phyloP scores from a whole-genome alignment of 2,797 vertebrate species.

The Allobates femoralis region DNA sequence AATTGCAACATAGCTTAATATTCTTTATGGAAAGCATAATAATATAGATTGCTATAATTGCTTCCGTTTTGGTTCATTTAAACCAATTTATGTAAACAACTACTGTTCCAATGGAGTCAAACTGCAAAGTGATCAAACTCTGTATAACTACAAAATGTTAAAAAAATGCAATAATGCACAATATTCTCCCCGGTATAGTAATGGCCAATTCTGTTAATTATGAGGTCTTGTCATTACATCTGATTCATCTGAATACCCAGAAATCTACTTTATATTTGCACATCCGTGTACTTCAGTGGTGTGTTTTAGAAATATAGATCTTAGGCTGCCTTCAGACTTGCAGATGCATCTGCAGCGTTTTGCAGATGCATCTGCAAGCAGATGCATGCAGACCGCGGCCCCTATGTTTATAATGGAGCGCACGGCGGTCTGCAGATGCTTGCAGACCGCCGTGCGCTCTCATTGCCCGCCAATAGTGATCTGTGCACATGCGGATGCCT shows the following conservation, averaged over 20 bases:
- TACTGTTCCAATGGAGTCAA: not conserved
- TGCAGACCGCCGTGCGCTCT: too few relatives aligned
- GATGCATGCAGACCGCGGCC: too few relatives aligned
- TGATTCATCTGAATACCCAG: not conserved
- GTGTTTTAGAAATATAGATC: too few relatives aligned
- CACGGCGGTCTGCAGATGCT: too few relatives aligned
- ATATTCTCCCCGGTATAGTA: not conserved
- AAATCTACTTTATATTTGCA: too few relatives aligned
- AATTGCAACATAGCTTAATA: not conserved
- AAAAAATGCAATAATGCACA: not conserved
- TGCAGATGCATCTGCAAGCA: too few relatives aligned
- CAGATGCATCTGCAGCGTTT: too few relatives aligned
- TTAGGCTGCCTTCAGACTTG: too few relatives aligned
- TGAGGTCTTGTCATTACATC: not conserved
- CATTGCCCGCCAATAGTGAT: too few relatives aligned
- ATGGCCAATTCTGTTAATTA: not conserved
- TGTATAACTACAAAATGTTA: not conserved
- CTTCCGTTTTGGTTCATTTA: conserved; percentile 6
- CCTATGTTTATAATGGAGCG: too few relatives aligned
- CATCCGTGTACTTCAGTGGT: too few relatives aligned
- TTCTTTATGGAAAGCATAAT: not conserved
- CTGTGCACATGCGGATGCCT: too few relatives aligned
- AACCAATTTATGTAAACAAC: conserved; percentile 9
- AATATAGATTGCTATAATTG: not conserved
- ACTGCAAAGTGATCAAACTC: not conserved